Evolutionary conservation across 2,888 invertebrate species (phyloP).

Genomic region (Entomobrya proxima): DNA sequence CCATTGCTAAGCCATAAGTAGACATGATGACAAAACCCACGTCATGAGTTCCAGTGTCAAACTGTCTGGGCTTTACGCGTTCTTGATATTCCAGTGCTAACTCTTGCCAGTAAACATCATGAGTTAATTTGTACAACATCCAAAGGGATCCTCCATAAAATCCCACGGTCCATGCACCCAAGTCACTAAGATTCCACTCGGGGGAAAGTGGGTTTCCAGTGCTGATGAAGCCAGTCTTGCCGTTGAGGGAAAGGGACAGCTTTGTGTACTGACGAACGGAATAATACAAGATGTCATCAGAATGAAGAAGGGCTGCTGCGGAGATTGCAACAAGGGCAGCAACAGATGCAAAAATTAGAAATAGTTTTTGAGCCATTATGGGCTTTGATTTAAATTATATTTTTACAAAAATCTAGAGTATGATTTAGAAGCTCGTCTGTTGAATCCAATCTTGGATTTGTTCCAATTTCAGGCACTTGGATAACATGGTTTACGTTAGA

Average conservation of each 20-base stretch:
- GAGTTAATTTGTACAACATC: constrained; percentile 72
- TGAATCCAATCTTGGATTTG: too few species aligned
- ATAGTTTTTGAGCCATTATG: background rate
- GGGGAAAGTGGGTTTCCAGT: constrained; percentile 52
- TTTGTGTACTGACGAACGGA: constrained; percentile 64
- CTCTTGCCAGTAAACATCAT: constrained; percentile 64
- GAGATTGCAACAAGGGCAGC: background rate
- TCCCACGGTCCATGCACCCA: constrained; percentile 71
- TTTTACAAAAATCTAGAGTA: too few species aligned
- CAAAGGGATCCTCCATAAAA: constrained; percentile 74
- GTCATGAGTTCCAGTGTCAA: constrained; percentile 73
- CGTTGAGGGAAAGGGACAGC: constrained; percentile 43
- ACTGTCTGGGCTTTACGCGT: constrained; percentile 65
- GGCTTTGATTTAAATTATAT: too few species aligned
- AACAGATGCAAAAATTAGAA: background rate
- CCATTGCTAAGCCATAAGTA: constrained; percentile 72
- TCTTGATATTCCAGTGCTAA: constrained; percentile 69
- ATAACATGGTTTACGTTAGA: too few species aligned
- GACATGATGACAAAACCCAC: constrained; percentile 75
- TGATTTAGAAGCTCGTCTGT: too few species aligned
- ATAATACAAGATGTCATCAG: constrained; percentile 46
- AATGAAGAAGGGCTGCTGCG: background rate
- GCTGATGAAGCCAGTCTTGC: constrained; percentile 53
- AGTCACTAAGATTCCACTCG: constrained; percentile 41
- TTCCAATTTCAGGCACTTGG: too few species aligned